phyloP scores from a whole-genome alignment of 2,797 vertebrate species.

The Todus mexicanus region DNA sequence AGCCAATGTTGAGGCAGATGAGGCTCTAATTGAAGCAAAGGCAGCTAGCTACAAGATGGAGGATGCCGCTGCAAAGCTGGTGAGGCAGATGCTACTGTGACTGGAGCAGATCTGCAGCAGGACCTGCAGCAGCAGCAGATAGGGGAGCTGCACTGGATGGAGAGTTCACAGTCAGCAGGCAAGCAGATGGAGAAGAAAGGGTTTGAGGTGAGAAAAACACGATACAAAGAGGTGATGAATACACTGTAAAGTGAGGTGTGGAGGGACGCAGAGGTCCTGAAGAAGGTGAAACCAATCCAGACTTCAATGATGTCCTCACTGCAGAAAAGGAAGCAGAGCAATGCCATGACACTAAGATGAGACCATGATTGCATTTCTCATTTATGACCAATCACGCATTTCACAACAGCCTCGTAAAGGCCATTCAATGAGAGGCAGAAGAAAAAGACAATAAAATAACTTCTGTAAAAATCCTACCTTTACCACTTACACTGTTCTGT shows the following conservation, averaged over 20 bases:
- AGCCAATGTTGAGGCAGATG: neutral
- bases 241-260: neutral
- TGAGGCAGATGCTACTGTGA: neutral
- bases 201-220: neutral
- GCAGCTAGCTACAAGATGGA: neutral
- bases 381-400: neutral
- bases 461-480: neutral
- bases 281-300: neutral
- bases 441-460: neutral
- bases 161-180: neutral
- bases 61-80: neutral
- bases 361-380: neutral
- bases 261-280: neutral
- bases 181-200: neutral
- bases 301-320: rapidly evolving
- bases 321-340: neutral
- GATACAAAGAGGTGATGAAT: neutral
- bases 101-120: neutral
- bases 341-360: neutral
- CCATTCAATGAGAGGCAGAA: neutral
- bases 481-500: neutral
- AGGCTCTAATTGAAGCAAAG: neutral
- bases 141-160: neutral
- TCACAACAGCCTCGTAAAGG: neutral
- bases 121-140: neutral